These are phyloP conservation scores for Actinopyga echinites DNA, from an alignment of 53 echinoderm and acorn worm genomes.

Conservation along the genomic window DNA sequence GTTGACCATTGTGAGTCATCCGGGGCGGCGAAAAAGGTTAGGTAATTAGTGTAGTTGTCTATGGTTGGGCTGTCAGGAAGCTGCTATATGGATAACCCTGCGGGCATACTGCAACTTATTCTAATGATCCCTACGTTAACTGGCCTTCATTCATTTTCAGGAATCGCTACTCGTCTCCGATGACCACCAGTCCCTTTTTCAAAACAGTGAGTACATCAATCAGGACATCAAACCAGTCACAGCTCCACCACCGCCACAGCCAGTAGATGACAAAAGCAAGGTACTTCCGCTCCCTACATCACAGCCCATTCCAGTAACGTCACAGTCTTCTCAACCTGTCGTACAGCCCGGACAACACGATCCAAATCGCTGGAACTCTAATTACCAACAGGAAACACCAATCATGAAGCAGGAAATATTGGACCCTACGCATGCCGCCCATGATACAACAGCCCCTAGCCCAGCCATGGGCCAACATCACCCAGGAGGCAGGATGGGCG, in stretches of 20 bases:
- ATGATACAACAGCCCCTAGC: constrained; percentile 34
- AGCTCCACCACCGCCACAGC: not conserved
- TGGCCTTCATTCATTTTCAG: constrained; percentile 18
- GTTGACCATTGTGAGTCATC: no score
- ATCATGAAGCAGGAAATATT: constrained; percentile 44
- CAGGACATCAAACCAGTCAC: constrained; percentile 38
- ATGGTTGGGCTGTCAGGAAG: no score
- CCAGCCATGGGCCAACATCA: constrained; percentile 19
- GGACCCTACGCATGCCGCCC: constrained; percentile 28
- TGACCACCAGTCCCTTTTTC: constrained; percentile 35
- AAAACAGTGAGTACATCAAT: constrained; percentile 25
- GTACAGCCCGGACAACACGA: constrained; percentile 8
- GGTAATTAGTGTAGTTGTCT: no score
- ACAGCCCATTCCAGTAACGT: constrained; percentile 24
- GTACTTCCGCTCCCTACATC: constrained; percentile 11
- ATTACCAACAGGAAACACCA: constrained; percentile 15
- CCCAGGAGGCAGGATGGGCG: constrained; percentile 33
- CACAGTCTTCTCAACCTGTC: not conserved
- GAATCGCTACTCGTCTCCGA: constrained; percentile 43
- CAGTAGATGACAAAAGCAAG: constrained; percentile 35
- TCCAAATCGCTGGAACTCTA: constrained; percentile 12
- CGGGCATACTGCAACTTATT: no score
- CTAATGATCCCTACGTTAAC: no score
- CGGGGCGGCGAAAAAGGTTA: no score
- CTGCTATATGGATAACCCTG: no score